phyloP scores from a whole-genome alignment of 2,113 vertebrate species.

The Pimephales promelas region DNA sequence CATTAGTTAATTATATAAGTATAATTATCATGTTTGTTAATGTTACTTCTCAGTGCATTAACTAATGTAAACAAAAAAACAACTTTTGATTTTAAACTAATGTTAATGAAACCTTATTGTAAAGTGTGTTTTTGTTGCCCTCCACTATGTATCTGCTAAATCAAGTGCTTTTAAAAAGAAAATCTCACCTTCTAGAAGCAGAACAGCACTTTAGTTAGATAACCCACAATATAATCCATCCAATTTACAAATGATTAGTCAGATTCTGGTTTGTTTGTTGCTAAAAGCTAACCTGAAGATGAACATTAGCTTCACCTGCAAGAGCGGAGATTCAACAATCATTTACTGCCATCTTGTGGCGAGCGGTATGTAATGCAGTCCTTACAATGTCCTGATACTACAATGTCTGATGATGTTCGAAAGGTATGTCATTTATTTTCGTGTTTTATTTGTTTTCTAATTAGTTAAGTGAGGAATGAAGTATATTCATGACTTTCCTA shows the following conservation, averaged over 20 bases:
- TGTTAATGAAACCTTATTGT: no score
- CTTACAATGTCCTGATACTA: not conserved
- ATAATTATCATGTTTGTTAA: no score
- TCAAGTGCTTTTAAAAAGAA: not conserved
- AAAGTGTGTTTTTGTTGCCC: not conserved
- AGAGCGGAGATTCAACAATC: not conserved
- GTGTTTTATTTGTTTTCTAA: not conserved
- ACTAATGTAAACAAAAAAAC: no score
- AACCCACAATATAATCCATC: not conserved
- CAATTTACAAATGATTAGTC: not conserved
- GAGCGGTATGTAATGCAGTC: not conserved
- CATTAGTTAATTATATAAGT: no score
- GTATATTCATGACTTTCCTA: not conserved
- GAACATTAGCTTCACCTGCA: not conserved
- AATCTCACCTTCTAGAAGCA: not conserved
- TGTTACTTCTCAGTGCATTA: no score
- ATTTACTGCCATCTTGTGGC: conserved; percentile 4
- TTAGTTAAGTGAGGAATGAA: not conserved
- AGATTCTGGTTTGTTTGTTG: not conserved
- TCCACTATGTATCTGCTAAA: not conserved
- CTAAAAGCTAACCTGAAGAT: not conserved
- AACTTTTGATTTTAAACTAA: no score
- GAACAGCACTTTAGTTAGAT: not conserved
- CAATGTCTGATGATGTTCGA: not conserved
- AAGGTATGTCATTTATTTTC: not conserved